Evolutionary conservation across 2,797 vertebrate genomes (phyloP).

Genomic region (Sternotherus odoratus): DNA sequence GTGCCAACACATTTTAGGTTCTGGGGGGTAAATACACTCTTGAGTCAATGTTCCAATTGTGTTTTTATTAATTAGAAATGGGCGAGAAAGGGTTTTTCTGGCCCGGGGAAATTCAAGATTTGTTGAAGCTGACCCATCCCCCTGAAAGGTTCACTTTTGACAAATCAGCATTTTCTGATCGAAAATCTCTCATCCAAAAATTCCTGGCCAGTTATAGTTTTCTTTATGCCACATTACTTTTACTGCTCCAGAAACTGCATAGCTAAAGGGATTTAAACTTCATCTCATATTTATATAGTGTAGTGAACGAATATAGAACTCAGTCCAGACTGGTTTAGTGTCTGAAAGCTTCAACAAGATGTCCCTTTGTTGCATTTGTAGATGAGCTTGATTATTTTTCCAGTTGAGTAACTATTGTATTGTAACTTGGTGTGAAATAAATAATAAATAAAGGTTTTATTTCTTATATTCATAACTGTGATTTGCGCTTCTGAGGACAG

Average conservation of each 20-base stretch:
- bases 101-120: background rate
- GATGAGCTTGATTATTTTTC: constrained; percentile 37
- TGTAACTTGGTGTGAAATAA: background rate
- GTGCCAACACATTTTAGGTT: accelerated
- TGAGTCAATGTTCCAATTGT: background rate
- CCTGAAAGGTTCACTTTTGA: background rate
- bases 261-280: background rate
- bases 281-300: constrained; percentile 1
- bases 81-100: background rate
- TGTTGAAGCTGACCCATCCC: background rate
- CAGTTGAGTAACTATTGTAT: background rate
- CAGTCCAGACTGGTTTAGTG: background rate
- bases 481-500: background rate
- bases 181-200: background rate
- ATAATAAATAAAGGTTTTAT: background rate
- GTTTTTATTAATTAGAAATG: background rate
- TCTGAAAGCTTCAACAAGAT: constrained; percentile 1
- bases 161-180: background rate
- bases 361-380: constrained; percentile 2
- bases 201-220: background rate
- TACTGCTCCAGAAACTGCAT: background rate
- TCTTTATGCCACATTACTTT: background rate
- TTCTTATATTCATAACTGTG: background rate
- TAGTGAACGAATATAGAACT: background rate
- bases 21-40: background rate